Base-by-base conservation (phyloP, 2,888 invertebrate genomes). In the Thelaira solivaga region DNA sequence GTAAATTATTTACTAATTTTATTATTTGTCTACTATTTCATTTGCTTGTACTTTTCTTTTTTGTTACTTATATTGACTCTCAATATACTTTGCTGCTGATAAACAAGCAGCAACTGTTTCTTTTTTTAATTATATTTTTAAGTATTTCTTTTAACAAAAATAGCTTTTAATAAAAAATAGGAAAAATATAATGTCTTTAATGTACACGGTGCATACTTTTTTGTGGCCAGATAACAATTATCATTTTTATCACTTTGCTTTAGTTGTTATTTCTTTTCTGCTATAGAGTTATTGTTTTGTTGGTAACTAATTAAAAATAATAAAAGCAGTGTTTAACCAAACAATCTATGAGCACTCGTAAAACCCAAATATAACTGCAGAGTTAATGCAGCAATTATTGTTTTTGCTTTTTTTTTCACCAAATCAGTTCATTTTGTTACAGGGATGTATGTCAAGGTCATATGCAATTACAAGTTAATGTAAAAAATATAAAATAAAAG, bases 271-370 rank as follows among this genome's bases (percentile, higher is more conserved):
- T 59, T 31, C 76, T n/a, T n/a, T n/a, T n/a, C n/a, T n/a, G n/a
- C n/a, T n/a, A n/a, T n/a, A n/a, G n/a, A n/a, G n/a, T n/a, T 59
- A 16, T 53, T 59, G 57, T 79, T 24, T 53, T 22, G 26, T 36
- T 61, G 31, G 24, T 61, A 76, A 76, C 65, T 71, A 74, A 74
- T 67, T 43, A 76, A 71, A 65, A 65, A 51, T 29, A 51, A 36
- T 45, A 76, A 45, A 26, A 65, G 57, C 76, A 57, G 26, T 45
- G 61, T 26, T 51, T 26, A 4, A 26, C 4, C 3, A 8, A 49
- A 31, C 13, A 34, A 13, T 6, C n/a, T n/a, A n/a, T n/a, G n/a
- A n/a, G n/a, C n/a, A n/a, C n/a, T n/a, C n/a, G n/a, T n/a, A n/a
- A 26, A 26, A 26, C 26, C 6, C 4, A 6, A 5, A 26, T 5